Base-by-base conservation (phyloP, 2,113 vertebrate genomes). In the Marmota monax region DNA sequence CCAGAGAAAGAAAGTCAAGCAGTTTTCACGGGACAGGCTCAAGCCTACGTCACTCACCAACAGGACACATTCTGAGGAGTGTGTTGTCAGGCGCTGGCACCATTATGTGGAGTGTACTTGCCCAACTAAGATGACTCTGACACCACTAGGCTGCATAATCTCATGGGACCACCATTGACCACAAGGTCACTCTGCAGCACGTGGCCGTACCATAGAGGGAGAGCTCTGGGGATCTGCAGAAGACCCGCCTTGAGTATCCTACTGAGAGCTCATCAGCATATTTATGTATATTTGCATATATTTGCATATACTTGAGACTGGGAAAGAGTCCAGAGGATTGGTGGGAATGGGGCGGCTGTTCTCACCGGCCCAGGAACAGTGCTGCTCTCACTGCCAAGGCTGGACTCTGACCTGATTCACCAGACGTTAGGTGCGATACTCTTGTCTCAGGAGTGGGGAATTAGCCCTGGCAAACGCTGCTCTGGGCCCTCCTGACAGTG, bases 321-420 rank as follows among this genome's bases (percentile, higher is more conserved):
- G 34, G 42, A 72, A 67, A 61, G 69, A 77, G 20, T 25, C 18
- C 9, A 76, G 32, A 78, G 11, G n/a, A 77, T 0, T 13, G 82
- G 67, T 53, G 10, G 18, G 10, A 48, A 58, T 0, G 25, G 17
- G 45, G 22, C 39, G 8, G 0, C 8, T 17, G 51, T 29, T 87
- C 48, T 34, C 73, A n/a, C 20, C 4, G 29, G 65, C 22, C 63
- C 32, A 10, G 42, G 18, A 84, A 86, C 14, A 42, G 34, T 1
- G 1, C 29, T 42, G 2, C 48, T 37, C 7, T 39, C 1, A 0
- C 27, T 22, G 16, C 18, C 23, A 42, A 73, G 42, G 6, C 17
- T 56, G n/a, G 56, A 70, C 83, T 72, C 58, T n/a, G 61, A 2
- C 37, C 42, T 7, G 18, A 74, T 45, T 84, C 61, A 12, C 27